Evolutionary conservation across 2,888 invertebrate genomes (phyloP).

Genomic region (Mimumesa dahlbomi): DNA sequence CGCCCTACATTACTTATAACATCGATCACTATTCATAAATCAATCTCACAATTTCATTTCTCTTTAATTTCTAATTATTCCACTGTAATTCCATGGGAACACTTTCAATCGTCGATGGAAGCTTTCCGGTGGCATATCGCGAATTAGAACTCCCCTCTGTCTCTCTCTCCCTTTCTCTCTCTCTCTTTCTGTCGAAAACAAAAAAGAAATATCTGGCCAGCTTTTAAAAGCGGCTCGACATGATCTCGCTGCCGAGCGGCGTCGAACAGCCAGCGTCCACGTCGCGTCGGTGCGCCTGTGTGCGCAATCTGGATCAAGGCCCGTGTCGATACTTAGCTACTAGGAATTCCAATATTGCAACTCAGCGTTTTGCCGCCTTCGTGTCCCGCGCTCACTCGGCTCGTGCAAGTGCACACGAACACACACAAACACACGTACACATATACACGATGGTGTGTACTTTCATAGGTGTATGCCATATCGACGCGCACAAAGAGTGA

Average conservation of each 20-base stretch:
- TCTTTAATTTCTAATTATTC: no score
- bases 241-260: not conserved
- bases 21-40: no score
- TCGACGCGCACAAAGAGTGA: no score
- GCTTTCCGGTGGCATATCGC: slow-evolving; percentile 17
- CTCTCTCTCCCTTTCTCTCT: no score
- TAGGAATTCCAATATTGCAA: slow-evolving; percentile 73
- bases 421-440: not conserved
- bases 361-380: slow-evolving; percentile 65
- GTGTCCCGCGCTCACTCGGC: slow-evolving; percentile 15
- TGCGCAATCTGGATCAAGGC: slow-evolving; percentile 74
- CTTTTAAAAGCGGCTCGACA: slow-evolving; percentile 33
- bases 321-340: slow-evolving; percentile 68
- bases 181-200: slow-evolving; percentile 17
- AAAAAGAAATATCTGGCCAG: slow-evolving; percentile 24
- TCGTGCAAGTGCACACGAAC: no score
- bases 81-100: no score
- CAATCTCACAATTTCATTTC: no score
- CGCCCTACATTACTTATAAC: no score
- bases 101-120: not conserved
- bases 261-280: not conserved
- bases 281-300: slow-evolving; percentile 19
- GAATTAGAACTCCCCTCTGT: slow-evolving; percentile 6
- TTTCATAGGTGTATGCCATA: no score
- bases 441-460: no score